Percentiles rank a stretch among this genome's conserved stretches.
Conservation (phyloP, 1,140 invertebrate species). For the Drosophila rufa region DNA sequence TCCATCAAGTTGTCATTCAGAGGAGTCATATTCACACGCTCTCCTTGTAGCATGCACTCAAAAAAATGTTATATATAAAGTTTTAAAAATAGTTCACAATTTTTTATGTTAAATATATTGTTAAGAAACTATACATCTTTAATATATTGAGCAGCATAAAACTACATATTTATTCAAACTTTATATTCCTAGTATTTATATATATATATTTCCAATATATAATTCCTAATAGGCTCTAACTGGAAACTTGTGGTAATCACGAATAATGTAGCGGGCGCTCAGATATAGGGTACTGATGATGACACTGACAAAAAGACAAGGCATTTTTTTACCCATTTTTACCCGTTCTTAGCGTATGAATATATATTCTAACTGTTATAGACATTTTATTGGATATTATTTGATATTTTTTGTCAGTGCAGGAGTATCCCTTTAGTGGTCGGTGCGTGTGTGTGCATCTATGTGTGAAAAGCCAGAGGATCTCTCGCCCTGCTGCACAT, state of each 20-base stretch:
- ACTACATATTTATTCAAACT: background rate
- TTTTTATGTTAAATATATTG: too few relatives aligned
- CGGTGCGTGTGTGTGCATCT: slow-evolving; percentile 52
- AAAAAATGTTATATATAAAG: background rate
- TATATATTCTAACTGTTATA: background rate
- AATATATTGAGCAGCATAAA: too few relatives aligned
- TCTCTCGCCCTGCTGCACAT: slow-evolving; percentile 37
- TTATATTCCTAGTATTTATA: too few relatives aligned
- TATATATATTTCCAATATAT: too few relatives aligned
- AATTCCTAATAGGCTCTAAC: too few relatives aligned
- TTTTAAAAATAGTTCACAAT: background rate
- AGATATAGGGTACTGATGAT: background rate
- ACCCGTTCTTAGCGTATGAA: too few relatives aligned
- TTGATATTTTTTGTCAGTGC: slow-evolving; percentile 6
- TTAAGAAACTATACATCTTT: too few relatives aligned
- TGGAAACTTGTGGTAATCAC: too few relatives aligned
- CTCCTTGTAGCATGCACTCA: slow-evolving; percentile 8
- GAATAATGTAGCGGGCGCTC: too few relatives aligned
- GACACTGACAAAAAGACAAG: too few relatives aligned
- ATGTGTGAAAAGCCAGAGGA: slow-evolving; percentile 69
- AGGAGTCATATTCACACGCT: slow-evolving; percentile 23
- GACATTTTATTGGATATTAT: too few relatives aligned
- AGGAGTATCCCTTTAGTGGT: slow-evolving; percentile 15
- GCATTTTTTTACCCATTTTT: too few relatives aligned
- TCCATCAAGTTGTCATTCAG: slow-evolving; percentile 67